Percentiles rank a stretch among this genome's conserved stretches.
Conservation (phyloP, 1,140 invertebrate genomes). For the Holotrichia oblita region DNA sequence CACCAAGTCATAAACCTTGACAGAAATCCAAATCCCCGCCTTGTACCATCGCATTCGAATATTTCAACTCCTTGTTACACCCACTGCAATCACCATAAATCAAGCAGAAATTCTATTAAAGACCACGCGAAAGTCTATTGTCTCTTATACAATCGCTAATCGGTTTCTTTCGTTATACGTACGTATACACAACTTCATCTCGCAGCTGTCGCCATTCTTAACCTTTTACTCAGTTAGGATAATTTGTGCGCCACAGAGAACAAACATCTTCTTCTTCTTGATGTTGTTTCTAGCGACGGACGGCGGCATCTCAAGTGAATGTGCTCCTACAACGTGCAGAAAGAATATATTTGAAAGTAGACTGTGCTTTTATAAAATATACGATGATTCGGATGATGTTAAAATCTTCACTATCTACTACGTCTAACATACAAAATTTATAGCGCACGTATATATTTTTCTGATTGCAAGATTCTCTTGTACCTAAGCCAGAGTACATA, state of each 20-base stretch:
- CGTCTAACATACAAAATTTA: neutral
- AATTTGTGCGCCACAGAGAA: conserved; percentile 19
- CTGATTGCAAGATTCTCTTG: conserved; percentile 2
- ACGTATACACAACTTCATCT: conserved; percentile 5
- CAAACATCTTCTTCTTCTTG: neutral
- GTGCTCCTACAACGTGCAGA: neutral
- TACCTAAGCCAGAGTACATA: neutral
- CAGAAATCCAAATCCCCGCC: conserved; percentile 45
- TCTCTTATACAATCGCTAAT: conserved; percentile 18
- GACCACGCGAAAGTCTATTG: conserved; percentile 25
- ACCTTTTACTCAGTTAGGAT: conserved; percentile 36
- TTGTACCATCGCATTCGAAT: conserved; percentile 46
- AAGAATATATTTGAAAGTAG: conserved; percentile 21
- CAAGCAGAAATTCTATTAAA: conserved; percentile 36
- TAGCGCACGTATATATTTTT: neutral
- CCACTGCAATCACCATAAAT: conserved; percentile 48
- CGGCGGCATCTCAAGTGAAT: neutral
- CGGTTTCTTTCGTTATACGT: neutral
- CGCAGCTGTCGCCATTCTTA: conserved; percentile 38
- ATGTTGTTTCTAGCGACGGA: neutral
- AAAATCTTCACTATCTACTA: conserved; percentile 13
- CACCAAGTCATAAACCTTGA: conserved; percentile 44
- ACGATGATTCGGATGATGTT: conserved; percentile 18
- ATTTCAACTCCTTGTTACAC: conserved; percentile 49
- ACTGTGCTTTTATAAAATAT: conserved; percentile 15